Conservation (phyloP, 2,888 invertebrate species). For the Leucania comma region DNA sequence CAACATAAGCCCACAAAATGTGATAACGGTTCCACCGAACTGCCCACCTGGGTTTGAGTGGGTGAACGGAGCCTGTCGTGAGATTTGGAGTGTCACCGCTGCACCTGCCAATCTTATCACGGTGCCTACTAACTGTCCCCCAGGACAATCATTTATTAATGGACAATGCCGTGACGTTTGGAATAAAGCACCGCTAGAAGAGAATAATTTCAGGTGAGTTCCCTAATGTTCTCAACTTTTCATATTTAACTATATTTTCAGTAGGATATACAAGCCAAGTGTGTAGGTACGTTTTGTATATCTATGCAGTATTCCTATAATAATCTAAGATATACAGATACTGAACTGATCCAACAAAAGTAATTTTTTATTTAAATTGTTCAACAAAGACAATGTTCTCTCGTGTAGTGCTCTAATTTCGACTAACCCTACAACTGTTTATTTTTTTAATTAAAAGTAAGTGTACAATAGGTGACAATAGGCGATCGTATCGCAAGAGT, state of each 20-base stretch:
- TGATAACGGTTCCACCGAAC: conserved; percentile 68
- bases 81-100: conserved; percentile 38
- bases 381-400: too few relatives aligned
- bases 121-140: conserved; percentile 65
- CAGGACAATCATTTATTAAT: conserved; percentile 61
- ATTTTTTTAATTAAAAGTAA: too few relatives aligned
- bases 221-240: neutral
- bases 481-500: too few relatives aligned
- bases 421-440: too few relatives aligned
- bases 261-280: neutral
- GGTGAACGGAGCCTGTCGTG: conserved; percentile 60
- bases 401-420: too few relatives aligned
- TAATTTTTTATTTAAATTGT: too few relatives aligned
- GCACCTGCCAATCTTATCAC: conserved; percentile 58
- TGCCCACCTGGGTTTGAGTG: conserved; percentile 62
- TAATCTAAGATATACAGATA: too few relatives aligned
- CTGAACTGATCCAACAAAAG: too few relatives aligned
- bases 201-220: conserved; percentile 35
- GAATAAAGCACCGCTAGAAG: conserved; percentile 20
- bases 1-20: conserved; percentile 54
- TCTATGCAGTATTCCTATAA: neutral
- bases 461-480: too few relatives aligned
- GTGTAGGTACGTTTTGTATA: neutral
- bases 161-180: conserved; percentile 59
- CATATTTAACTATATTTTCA: conserved; percentile 3